A percentile compares a stretch with the other conserved stretches of the same genome.
These are phyloP conservation scores for Synaphobranchus kaupii DNA, from an alignment of 2,797 vertebrate species.

Conservation along the genomic window DNA sequence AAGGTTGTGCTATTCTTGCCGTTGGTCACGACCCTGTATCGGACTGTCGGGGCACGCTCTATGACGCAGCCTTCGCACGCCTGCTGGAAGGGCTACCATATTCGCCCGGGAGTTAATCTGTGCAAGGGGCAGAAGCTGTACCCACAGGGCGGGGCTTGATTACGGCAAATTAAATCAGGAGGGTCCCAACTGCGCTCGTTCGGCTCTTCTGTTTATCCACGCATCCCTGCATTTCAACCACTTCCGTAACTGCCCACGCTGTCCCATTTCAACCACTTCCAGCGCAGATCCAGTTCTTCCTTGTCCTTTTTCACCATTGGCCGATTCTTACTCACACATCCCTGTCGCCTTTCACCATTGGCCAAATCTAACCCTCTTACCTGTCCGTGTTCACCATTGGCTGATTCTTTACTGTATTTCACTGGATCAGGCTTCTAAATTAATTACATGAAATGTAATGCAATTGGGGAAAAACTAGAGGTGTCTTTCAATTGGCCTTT, in stretches of 20 bases:
- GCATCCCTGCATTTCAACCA: neutral
- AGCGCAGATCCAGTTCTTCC: too few relatives aligned
- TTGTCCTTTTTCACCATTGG: too few relatives aligned
- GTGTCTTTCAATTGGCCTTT: neutral
- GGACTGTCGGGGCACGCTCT: constrained; percentile 69
- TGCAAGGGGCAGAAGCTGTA: constrained; percentile 50
- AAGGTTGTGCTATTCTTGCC: constrained; percentile 77
- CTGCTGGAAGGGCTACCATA: constrained; percentile 54
- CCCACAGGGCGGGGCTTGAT: constrained; percentile 27
- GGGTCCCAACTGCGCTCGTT: neutral
- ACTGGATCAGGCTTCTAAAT: too few relatives aligned
- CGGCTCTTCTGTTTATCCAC: neutral
- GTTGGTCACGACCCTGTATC: constrained; percentile 68
- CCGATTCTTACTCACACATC: too few relatives aligned
- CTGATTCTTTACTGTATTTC: too few relatives aligned
- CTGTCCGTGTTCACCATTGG: too few relatives aligned
- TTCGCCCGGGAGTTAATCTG: constrained; percentile 56
- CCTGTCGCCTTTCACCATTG: too few relatives aligned
- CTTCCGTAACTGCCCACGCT: neutral
- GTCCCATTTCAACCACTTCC: neutral
- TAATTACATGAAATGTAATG: neutral
- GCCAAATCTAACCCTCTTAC: too few relatives aligned
- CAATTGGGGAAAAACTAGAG: neutral
- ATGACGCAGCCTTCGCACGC: constrained; percentile 55
- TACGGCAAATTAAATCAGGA: constrained; percentile 20